A percentile compares a stretch with the other conserved stretches of the same genome.
Evolutionary conservation across 2,797 vertebrate species (phyloP).

Genomic region (Sebastes taczanowskii): DNA sequence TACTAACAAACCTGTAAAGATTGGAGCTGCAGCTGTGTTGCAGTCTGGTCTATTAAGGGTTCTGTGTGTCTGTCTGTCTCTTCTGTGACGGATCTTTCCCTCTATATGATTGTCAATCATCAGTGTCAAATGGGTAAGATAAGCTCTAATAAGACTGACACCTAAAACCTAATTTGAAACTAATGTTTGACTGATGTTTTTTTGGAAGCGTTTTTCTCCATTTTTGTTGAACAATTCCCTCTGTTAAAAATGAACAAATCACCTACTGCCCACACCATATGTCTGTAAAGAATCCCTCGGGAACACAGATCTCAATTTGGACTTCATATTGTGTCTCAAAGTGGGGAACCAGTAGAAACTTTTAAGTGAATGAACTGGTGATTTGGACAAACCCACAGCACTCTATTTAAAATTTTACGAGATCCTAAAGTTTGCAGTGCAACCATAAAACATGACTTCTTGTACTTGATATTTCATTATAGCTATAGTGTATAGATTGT

Average conservation of each 20-base stretch:
- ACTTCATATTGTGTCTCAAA: background rate
- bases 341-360: background rate
- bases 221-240: background rate
- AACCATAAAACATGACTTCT: background rate
- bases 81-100: background rate
- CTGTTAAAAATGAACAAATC: background rate
- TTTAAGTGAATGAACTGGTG: background rate
- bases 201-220: background rate
- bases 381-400: background rate
- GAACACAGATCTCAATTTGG: background rate
- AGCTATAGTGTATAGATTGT: too few relatives aligned
- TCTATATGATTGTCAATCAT: background rate
- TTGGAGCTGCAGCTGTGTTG: background rate
- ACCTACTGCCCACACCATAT: background rate
- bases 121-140: background rate
- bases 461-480: background rate
- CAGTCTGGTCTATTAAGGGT: background rate
- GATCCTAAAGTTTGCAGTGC: background rate
- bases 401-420: background rate
- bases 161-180: background rate
- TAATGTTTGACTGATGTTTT: background rate
- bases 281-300: too few relatives aligned
- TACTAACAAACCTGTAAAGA: background rate
- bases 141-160: background rate
- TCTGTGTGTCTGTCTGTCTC: background rate